Conservation (phyloP, 2,797 vertebrate species). For the Rhinatrema bivittatum region DNA sequence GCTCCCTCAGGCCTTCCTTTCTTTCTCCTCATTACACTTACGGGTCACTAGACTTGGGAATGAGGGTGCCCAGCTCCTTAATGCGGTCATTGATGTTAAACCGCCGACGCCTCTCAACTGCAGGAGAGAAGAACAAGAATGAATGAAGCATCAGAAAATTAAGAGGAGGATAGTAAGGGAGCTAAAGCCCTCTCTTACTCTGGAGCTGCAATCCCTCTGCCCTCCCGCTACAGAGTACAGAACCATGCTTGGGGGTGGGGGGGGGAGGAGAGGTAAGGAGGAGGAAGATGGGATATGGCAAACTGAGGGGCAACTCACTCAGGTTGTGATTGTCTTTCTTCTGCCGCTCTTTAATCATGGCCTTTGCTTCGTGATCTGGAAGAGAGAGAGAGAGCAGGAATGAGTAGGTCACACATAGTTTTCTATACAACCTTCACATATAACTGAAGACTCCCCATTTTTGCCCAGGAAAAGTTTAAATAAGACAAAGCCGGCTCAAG, state of each 20-base stretch:
- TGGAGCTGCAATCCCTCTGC: slow-evolving; percentile 28
- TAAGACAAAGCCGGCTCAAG: too few species aligned
- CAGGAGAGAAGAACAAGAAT: slow-evolving; percentile 3
- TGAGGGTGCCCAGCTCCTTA: slow-evolving; percentile 80
- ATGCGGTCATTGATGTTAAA: slow-evolving; percentile 92
- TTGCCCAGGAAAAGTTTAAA: too few species aligned
- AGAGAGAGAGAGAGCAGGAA: not conserved
- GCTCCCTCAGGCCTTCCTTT: slow-evolving; percentile 2
- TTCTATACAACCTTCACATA: too few species aligned
- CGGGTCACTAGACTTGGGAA: slow-evolving; percentile 84
- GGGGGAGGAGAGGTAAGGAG: not conserved
- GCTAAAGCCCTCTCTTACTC: not conserved
- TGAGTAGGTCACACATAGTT: too few species aligned
- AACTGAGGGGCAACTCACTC: slow-evolving; percentile 55
- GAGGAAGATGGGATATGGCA: too few species aligned
- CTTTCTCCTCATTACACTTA: slow-evolving; percentile 48
- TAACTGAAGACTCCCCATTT: too few species aligned
- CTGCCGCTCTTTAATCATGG: slow-evolving; percentile 76
- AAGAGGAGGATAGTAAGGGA: slow-evolving; percentile 2
- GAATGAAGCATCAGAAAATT: not conserved
- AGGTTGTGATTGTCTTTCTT: slow-evolving; percentile 92
- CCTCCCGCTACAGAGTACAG: slow-evolving; percentile 21
- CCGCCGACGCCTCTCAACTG: slow-evolving; percentile 82
- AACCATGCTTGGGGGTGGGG: not conserved
- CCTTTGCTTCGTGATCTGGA: slow-evolving; percentile 56